phyloP scores from a whole-genome alignment of 2,113 vertebrate species.

The Montifringilla adamsi region DNA sequence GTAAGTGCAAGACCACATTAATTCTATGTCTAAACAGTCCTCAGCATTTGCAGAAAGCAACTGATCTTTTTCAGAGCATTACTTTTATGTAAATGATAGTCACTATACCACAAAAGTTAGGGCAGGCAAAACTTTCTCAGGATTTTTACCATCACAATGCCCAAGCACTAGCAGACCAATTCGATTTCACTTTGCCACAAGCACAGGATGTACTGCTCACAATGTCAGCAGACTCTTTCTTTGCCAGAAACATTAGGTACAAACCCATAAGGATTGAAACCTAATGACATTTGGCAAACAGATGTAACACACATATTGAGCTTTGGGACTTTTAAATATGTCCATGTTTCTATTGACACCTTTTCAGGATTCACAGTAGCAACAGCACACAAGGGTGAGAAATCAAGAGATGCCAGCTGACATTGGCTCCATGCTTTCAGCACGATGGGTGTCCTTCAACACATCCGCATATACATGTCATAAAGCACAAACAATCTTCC shows the following conservation, averaged over 20 bases:
- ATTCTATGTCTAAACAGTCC: conserved; percentile 12
- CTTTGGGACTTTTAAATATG: background rate
- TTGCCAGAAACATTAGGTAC: background rate
- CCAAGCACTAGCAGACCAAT: background rate
- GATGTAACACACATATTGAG: too few relatives aligned
- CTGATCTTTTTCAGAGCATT: background rate
- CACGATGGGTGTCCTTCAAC: too few relatives aligned
- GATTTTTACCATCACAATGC: background rate
- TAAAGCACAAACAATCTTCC: background rate
- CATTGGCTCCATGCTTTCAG: too few relatives aligned
- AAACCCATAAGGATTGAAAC: background rate
- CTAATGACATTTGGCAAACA: background rate
- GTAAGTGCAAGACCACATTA: background rate
- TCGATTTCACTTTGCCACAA: background rate
- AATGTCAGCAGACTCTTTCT: background rate
- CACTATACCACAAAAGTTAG: background rate
- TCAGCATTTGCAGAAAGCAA: background rate
- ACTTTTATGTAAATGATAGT: background rate
- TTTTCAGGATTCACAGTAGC: background rate
- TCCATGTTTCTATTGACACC: background rate
- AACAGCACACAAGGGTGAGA: background rate
- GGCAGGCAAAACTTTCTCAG: background rate
- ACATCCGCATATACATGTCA: background rate
- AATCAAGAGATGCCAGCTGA: background rate
- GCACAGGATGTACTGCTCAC: background rate